A percentile compares a stretch with the other conserved stretches of the same genome.
These are phyloP conservation scores for Trachymyrmex cornetzi DNA, from an alignment of 1,140 invertebrate species.

Conservation along the genomic window DNA sequence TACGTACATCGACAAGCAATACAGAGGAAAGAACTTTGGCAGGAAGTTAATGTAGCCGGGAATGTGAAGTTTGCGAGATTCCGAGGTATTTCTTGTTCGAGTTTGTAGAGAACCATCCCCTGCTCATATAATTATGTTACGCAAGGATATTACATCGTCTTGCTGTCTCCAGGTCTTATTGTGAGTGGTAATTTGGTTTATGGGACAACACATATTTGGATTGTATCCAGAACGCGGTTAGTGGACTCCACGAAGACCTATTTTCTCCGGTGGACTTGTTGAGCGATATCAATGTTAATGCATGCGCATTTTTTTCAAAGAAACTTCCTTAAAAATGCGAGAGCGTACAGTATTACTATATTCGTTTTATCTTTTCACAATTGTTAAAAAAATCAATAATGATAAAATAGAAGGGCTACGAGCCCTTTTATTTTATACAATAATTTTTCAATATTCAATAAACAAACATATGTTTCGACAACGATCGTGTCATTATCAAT, in stretches of 20 bases:
- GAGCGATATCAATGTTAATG: slow-evolving; percentile 14
- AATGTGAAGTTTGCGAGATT: slow-evolving; percentile 52
- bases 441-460: too few species aligned
- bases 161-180: slow-evolving; percentile 29
- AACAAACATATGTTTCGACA: too few species aligned
- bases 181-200: slow-evolving; percentile 57
- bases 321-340: background rate
- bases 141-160: slow-evolving; percentile 50
- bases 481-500: too few species aligned
- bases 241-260: background rate
- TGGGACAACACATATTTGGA: slow-evolving; percentile 55
- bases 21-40: background rate
- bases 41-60: background rate
- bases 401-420: too few species aligned
- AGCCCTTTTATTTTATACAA: too few species aligned
- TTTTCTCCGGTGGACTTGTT: slow-evolving; percentile 24
- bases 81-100: slow-evolving; percentile 60
- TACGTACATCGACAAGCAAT: background rate
- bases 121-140: slow-evolving; percentile 60
- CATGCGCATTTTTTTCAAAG: background rate
- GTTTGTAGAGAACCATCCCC: slow-evolving; percentile 41
- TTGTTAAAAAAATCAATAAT: background rate
- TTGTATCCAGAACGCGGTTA: slow-evolving; percentile 58
- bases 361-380: background rate
- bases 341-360: background rate